Percentiles rank a stretch among this genome's conserved stretches.
Evolutionary conservation across 2,113 vertebrate genomes (phyloP).

Genomic region (Pica pica): DNA sequence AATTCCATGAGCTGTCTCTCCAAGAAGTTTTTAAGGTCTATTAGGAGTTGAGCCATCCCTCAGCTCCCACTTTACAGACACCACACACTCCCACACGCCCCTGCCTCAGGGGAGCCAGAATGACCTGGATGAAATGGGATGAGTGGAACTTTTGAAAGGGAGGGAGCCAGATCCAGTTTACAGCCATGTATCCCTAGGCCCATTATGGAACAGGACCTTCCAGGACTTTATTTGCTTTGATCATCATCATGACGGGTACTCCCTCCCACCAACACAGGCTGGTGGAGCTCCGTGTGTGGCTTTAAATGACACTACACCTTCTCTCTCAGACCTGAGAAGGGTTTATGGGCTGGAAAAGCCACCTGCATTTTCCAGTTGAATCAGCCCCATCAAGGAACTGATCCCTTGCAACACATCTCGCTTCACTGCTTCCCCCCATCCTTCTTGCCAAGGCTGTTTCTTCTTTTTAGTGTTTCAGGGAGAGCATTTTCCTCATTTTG

Average conservation of each 20-base stretch:
- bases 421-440: not conserved
- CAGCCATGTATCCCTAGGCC: not conserved
- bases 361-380: not conserved
- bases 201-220: not conserved
- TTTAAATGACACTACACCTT: not conserved
- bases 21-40: not conserved
- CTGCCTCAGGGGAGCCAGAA: not conserved
- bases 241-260: not conserved
- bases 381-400: not conserved
- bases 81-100: not conserved
- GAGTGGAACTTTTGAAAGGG: not conserved
- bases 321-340: not conserved
- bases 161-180: not conserved
- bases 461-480: not conserved
- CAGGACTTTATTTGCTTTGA: not conserved
- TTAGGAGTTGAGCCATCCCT: not conserved
- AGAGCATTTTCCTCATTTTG: not conserved
- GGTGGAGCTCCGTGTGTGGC: not conserved
- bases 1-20: not conserved
- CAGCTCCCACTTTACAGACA: not conserved
- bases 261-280: not conserved
- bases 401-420: not conserved
- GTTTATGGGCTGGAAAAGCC: not conserved
- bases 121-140: not conserved
- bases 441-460: not conserved